Evolutionary conservation across 2,888 invertebrate species (phyloP), one percentile per base, ranked within the genome.

Genomic region (Apotomis betuletana): DNA sequence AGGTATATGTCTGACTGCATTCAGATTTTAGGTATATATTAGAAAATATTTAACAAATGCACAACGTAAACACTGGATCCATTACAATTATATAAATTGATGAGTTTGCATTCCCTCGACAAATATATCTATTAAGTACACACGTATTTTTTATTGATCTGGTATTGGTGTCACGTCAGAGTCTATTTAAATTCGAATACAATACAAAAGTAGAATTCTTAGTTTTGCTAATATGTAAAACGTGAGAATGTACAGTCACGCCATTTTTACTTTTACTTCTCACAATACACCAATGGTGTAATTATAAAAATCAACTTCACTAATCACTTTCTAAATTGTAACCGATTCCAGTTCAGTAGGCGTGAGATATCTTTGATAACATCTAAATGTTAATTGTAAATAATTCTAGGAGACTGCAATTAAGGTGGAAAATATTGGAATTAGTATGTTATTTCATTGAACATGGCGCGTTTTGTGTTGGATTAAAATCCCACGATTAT

Each of bases 261-360:
- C 58, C 38, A 72, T 58, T 63, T 68, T 72, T 52, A 72, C 72
- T 68, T 68, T 72, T 72, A 71, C 71, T 71, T 71, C 55, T 36
- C 60, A 57, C 51, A 62, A 62, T 61, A 67, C 13, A 61, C 52
- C 68, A 54, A 63, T 67, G 44, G 44, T 52, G 41, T 63, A 68
- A 72, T 72, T 72, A 72, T 68, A 58, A 68, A 46, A 68, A 67
- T 71, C 51, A 61, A 61, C 57, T 62, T 27, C 55, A 63, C 62
- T 68, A 72, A 72, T 68, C 62, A 62, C 63, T 72, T 68, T 72
- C 72, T 72, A 72, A 72, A 68, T 58, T 61, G 51, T 55, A 57
- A 55, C 38, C 38, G 36, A 49, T 55, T 61, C 13, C 15, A 44
- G 38, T 44, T 62, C 41, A 46, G 27, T 54, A 70, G 38, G 38